These are phyloP conservation scores for Macaca fascicularis DNA, from an alignment of 2,113 vertebrate genomes.

Conservation along the genomic window T2T-MFA8v1.1 NC_088391.1:24117001-24117500, in stretches of 20 bases:
- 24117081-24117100: neutral
- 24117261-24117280: neutral
- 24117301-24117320: neutral
- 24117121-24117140: neutral
- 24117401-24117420: neutral
- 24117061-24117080: neutral
- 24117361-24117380: neutral
- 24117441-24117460: neutral
- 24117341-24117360: neutral
- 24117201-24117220: neutral
- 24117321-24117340: neutral
- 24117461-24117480: neutral
- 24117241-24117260: neutral
- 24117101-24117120: neutral
- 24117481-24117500: neutral
- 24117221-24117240: neutral
- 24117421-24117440: neutral
- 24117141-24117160: neutral
- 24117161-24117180: neutral
- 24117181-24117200: neutral
- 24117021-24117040: neutral
- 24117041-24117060: neutral
- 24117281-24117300: neutral
- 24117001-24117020: neutral
- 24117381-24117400: neutral